Evolutionary conservation across 30 jellyfish, hydroid and myxozoan genomes (phyloP), one percentile per base, ranked within the genome.

Genomic region (Aurelia coerulea): DNA sequence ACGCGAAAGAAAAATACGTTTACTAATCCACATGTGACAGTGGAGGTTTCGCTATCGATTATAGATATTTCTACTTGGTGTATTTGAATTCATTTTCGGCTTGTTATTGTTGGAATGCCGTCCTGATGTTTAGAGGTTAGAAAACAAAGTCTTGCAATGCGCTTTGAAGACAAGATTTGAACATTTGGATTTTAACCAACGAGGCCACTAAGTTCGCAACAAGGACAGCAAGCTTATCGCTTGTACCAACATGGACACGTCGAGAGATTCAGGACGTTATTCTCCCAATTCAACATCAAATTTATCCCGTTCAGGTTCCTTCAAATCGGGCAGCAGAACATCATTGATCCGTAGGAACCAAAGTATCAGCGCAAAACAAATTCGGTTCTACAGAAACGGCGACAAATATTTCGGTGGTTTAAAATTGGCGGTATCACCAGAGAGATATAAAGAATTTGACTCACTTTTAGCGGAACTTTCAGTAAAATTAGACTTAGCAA

Each of bases 311-410:
- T 93, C 98, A 16, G 78, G 93, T 50, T 93, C 98, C 10, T 68
- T 93, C 65, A 79, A 95, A 68, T 69, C 95, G 13, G 67, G 86
- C 67, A 93, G 93, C 78, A 94, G 98, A 63, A 93, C 98, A 17
- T 79, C 98, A 10, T 59, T 93, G 63, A 93, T 93, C 19, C 91
- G 98, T 54, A 74, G 98, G 83, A 93, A 93, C 49, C 98, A 93
- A 69, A 93, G 98, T 76, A 82, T 93, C 62, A 93, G 98, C 69
- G 98, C 98, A 34, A 93, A 93, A 73, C 98, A 93, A 84, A 84
- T 93, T 56, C 86, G 97, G 19, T 93, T 93, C 81, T 93, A 81
- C 87, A 84, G 98, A 13, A 93, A 93, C 84, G 98, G 98, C 15
- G 98, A 93, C 68, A 91, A 92, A 66, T 93, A 79, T 79, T 93